Conservation (phyloP, 2,888 invertebrate species). For the Catocala sponsa region DNA sequence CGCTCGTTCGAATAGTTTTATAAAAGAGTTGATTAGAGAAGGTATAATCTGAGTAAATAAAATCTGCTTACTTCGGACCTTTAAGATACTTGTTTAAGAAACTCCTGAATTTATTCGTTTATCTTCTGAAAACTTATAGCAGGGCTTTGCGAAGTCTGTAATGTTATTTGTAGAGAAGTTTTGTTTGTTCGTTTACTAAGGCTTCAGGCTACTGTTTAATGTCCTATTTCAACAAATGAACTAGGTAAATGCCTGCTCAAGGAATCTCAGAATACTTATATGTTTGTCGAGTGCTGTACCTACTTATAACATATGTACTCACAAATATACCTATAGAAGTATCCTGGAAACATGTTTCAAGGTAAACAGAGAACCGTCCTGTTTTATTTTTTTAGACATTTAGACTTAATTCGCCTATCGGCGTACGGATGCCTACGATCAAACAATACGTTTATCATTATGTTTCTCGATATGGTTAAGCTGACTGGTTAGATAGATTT, state of each 20-base stretch:
- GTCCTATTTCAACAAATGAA: slow-evolving; percentile 9
- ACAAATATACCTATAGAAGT: no score
- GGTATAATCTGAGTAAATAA: slow-evolving; percentile 4
- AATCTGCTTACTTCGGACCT: slow-evolving; percentile 1
- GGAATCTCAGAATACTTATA: no score
- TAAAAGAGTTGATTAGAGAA: background rate
- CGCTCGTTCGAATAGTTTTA: background rate
- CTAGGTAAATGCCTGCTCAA: background rate
- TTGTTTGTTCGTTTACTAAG: slow-evolving; percentile 4
- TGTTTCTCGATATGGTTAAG: no score
- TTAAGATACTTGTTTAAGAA: slow-evolving; percentile 2
- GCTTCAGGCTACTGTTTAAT: slow-evolving; percentile 5
- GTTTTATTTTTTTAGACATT: no score
- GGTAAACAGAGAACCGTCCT: no score
- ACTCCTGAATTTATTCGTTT: slow-evolving; percentile 5
- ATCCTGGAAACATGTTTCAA: no score
- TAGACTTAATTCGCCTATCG: no score
- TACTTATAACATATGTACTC: no score
- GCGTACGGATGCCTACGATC: no score
- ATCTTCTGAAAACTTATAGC: slow-evolving; percentile 1
- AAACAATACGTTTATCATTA: no score
- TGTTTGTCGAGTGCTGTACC: no score
- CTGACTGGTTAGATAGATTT: no score
- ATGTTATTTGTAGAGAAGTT: slow-evolving; percentile 9
- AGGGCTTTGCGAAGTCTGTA: background rate